Conservation (phyloP, 2,113 vertebrate genomes). For the Campylorhamphus procurvoides region DNA sequence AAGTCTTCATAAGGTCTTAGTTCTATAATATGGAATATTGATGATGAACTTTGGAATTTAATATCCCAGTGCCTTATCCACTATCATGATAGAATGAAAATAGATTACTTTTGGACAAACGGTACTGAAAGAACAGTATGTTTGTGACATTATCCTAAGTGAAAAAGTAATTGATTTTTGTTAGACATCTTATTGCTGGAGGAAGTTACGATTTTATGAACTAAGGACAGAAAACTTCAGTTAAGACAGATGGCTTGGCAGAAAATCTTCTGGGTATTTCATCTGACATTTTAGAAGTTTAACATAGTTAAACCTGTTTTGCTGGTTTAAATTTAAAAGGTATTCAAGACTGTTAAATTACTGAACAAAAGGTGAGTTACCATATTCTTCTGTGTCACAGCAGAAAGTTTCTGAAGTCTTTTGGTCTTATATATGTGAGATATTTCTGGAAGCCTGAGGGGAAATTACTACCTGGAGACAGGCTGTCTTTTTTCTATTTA, state of each 20-base stretch:
- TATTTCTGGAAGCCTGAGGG: neutral
- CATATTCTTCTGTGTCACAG: neutral
- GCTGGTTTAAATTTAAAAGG: neutral
- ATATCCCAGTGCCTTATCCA: neutral
- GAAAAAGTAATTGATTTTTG: neutral
- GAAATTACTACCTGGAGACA: neutral
- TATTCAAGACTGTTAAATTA: neutral
- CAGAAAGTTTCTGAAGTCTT: neutral
- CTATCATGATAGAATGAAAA: neutral
- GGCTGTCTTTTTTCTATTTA: neutral
- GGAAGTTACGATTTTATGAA: neutral
- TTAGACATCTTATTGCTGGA: neutral
- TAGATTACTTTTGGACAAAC: neutral
- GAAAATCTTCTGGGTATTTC: constrained; percentile 5
- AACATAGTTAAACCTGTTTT: neutral
- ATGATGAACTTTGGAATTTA: neutral
- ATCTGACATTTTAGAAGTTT: neutral
- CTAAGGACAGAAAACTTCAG: neutral
- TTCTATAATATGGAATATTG: neutral
- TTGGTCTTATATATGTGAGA: neutral
- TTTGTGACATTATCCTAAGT: neutral
- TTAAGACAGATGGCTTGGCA: neutral
- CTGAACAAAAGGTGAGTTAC: neutral
- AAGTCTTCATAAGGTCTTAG: neutral
- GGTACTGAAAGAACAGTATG: neutral